phyloP scores from a whole-genome alignment of 1,140 invertebrate genomes.

The Thrips palmi region DNA sequence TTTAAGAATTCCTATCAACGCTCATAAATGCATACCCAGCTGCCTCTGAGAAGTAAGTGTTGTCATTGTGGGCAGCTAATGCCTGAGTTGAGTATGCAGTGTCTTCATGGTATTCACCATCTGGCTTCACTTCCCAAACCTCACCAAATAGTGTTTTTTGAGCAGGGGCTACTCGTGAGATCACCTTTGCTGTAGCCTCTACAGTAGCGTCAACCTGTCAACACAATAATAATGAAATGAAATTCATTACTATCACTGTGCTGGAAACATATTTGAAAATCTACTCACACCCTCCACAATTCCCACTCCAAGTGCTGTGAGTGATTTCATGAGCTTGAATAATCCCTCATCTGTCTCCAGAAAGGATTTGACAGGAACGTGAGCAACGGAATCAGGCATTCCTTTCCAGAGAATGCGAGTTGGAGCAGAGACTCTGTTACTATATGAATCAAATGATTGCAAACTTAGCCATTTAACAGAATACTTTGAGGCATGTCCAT shows the following conservation, averaged over 20 bases:
- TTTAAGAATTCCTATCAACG: too few relatives aligned
- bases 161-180: conserved; percentile 30
- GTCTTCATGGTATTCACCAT: conserved; percentile 34
- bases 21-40: conserved; percentile 34
- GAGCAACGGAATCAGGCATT: not conserved
- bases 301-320: conserved; percentile 12
- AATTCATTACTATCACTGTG: not conserved
- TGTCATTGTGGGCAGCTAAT: conserved; percentile 39
- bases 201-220: conserved; percentile 27
- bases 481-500: conserved; percentile 10
- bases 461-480: conserved; percentile 5
- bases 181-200: conserved; percentile 29
- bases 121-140: conserved; percentile 39
- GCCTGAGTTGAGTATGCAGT: conserved; percentile 34
- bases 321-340: conserved; percentile 9
- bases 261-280: not conserved
- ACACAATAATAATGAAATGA: conserved; percentile 1
- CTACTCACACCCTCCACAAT: conserved; percentile 13
- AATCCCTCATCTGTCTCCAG: conserved; percentile 1
- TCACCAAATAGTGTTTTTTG: conserved; percentile 43
- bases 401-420: conserved; percentile 3
- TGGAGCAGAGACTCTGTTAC: not conserved
- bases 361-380: conserved; percentile 1
- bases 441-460: too few relatives aligned
- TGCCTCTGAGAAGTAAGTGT: conserved; percentile 51